Percentiles rank a stretch among this genome's conserved stretches.
Evolutionary conservation across 37 sponge, comb jelly and placozoan genomes (phyloP).

Genomic region (Hexactinellida sp.): DNA sequence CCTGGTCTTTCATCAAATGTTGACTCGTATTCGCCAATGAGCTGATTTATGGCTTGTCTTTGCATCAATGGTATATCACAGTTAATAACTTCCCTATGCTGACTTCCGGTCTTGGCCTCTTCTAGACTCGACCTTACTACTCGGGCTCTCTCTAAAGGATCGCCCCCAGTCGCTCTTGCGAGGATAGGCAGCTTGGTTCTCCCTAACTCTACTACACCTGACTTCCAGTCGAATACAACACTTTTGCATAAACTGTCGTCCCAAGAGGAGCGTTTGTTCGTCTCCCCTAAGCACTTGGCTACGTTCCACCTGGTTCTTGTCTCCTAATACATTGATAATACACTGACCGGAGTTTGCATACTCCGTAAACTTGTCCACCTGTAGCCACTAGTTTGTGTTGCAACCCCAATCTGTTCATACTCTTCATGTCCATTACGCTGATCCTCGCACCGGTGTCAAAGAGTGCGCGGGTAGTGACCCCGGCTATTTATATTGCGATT

Average conservation of each 20-base stretch:
- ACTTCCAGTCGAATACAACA: background rate
- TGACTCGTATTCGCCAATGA: background rate
- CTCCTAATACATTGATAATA: background rate
- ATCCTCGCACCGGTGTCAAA: background rate
- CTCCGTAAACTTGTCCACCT: conserved; percentile 1
- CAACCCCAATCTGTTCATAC: background rate
- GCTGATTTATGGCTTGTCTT: background rate
- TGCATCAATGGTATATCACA: background rate
- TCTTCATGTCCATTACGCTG: background rate
- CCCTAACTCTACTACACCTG: conserved; percentile 6
- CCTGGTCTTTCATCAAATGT: background rate
- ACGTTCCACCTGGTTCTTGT: background rate
- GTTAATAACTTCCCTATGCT: background rate
- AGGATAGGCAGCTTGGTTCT: background rate
- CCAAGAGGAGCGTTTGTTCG: conserved; percentile 2
- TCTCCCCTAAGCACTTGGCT: background rate
- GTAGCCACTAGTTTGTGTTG: background rate
- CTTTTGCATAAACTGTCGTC: background rate
- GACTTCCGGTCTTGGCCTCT: background rate
- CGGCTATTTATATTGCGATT: background rate
- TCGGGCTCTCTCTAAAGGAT: background rate
- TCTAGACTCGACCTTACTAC: background rate
- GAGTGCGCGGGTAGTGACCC: background rate
- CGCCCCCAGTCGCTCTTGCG: background rate
- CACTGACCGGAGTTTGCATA: background rate